These are phyloP conservation scores for Boloria selene DNA, from an alignment of 2,888 invertebrate genomes.

Conservation along the genomic window DNA sequence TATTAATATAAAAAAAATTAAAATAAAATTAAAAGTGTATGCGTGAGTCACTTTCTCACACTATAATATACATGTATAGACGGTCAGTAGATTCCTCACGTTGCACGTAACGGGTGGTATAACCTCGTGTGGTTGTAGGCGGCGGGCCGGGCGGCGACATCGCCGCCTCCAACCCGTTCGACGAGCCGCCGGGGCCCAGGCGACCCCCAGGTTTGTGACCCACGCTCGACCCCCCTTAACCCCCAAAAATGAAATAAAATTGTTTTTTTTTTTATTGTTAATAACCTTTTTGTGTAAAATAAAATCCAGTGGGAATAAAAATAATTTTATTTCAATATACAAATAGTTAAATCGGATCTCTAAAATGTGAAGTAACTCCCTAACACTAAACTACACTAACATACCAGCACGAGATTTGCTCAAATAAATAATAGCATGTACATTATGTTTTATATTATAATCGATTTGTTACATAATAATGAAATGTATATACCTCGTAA, in stretches of 20 bases:
- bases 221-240: constrained; percentile 50
- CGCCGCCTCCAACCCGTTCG: constrained; percentile 93
- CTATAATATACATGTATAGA: neutral
- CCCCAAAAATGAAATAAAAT: constrained; percentile 23
- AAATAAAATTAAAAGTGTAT: neutral
- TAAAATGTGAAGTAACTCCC: neutral
- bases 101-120: constrained; percentile 45
- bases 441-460: no score
- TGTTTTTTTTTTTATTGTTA: neutral
- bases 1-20: neutral
- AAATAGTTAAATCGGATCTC: neutral
- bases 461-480: no score
- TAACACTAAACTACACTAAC: constrained; percentile 9
- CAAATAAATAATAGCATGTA: neutral
- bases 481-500: no score
- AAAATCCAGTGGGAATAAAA: neutral
- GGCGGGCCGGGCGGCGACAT: constrained; percentile 85
- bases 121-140: constrained; percentile 69
- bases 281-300: no score
- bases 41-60: neutral
- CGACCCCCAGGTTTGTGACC: constrained; percentile 77
- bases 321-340: constrained; percentile 15
- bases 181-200: constrained; percentile 86
- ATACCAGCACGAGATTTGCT: constrained; percentile 5
- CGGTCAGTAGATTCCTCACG: constrained; percentile 35